A percentile compares a stretch with the other conserved stretches of the same genome.
These are phyloP conservation scores for Chrysina gloriosa DNA, from an alignment of 2,888 invertebrate species.

Conservation along the genomic window DNA sequence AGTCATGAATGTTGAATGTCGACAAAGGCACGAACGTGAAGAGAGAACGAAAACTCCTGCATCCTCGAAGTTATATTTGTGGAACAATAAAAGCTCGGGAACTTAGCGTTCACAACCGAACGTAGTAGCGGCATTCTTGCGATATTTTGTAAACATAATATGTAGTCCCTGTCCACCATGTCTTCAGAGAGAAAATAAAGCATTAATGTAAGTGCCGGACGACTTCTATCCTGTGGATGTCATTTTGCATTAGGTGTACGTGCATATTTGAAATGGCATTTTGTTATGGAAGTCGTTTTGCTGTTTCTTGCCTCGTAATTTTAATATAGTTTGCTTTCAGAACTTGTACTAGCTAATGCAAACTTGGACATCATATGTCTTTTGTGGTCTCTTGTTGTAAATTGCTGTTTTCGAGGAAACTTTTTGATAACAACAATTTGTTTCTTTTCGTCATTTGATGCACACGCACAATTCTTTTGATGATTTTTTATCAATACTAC, in stretches of 20 bases:
- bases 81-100: constrained; percentile 21
- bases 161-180: constrained; percentile 40
- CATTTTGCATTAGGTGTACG: neutral
- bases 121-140: constrained; percentile 45
- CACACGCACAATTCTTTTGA: no score
- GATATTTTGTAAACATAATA: constrained; percentile 51
- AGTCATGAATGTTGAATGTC: constrained; percentile 19
- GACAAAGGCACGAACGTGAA: neutral
- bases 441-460: no score
- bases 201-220: constrained; percentile 38
- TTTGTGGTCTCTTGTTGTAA: no score
- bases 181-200: constrained; percentile 39
- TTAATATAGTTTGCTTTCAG: no score
- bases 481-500: no score
- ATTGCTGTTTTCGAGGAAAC: no score
- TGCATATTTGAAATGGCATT: neutral
- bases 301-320: no score
- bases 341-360: no score
- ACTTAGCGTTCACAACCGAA: constrained; percentile 33
- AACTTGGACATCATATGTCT: no score
- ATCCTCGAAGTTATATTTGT: constrained; percentile 23
- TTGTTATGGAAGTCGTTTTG: no score
- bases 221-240: neutral
- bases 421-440: no score
- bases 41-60: constrained; percentile 1